Conservation (phyloP, 2,797 vertebrate genomes). For the Melanotaenia trifasciata region DNA sequence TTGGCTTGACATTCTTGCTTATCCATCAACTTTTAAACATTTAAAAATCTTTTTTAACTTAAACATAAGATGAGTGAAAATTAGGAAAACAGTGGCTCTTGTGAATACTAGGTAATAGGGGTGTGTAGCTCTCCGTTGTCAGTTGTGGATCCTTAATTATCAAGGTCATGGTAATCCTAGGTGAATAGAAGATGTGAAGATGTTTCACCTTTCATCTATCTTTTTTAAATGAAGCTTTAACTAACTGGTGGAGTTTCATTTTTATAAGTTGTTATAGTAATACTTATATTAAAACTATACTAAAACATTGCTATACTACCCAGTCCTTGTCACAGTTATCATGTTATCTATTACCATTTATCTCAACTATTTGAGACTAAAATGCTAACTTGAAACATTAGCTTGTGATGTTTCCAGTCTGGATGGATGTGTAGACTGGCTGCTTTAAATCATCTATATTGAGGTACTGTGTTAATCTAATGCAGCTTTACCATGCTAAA, state of each 20-base stretch:
- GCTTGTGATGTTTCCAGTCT: too few relatives aligned
- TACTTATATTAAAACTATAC: neutral
- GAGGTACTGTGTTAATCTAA: neutral
- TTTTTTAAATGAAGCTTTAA: neutral
- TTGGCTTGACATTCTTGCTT: neutral
- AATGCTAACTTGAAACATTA: neutral
- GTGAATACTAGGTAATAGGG: too few relatives aligned
- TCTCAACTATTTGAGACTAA: neutral
- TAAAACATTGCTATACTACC: neutral
- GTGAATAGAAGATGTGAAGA: neutral
- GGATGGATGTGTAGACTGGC: too few relatives aligned
- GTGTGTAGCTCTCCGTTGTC: neutral
- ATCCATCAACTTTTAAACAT: neutral
- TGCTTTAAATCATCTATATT: too few relatives aligned
- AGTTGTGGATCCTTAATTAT: neutral
- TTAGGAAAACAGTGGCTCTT: neutral
- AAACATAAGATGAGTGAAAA: neutral
- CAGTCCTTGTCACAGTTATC: neutral
- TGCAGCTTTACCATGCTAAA: neutral
- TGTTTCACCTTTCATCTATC: neutral
- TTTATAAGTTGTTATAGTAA: neutral
- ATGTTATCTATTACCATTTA: neutral
- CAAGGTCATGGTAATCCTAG: neutral
- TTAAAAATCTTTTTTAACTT: neutral
- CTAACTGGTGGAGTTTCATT: too few relatives aligned